These are phyloP conservation scores for Varecia variegata DNA, from an alignment of 2,797 vertebrate genomes.

Conservation along the genomic window DNA sequence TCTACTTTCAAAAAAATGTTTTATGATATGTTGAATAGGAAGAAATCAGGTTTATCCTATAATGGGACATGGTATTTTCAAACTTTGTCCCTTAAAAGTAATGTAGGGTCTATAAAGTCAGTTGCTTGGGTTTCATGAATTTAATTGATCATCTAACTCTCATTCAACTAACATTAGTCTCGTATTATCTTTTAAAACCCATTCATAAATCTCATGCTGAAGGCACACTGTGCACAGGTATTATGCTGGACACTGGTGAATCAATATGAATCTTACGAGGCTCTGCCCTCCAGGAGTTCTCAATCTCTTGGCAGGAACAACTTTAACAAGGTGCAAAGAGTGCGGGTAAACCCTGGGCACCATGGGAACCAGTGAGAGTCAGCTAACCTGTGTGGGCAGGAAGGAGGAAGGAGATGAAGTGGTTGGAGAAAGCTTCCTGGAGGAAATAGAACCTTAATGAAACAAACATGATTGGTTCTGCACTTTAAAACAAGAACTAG, in stretches of 20 bases:
- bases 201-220: neutral
- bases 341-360: neutral
- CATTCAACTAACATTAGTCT: neutral
- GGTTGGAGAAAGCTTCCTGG: neutral
- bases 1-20: neutral
- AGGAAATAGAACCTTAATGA: neutral
- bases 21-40: neutral
- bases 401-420: neutral
- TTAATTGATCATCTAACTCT: neutral
- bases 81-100: neutral
- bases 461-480: neutral
- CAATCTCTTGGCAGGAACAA: neutral
- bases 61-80: neutral
- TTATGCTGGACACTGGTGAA: neutral
- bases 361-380: neutral
- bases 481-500: neutral
- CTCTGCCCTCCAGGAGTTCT: neutral
- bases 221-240: neutral
- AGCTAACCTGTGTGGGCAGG: neutral
- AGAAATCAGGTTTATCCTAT: slow-evolving; percentile 6
- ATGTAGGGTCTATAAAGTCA: neutral
- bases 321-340: neutral
- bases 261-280: neutral
- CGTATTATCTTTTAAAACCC: neutral
- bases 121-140: neutral